phyloP scores from a whole-genome alignment of 1,140 invertebrate species.

The Lepidurus packardi region DNA sequence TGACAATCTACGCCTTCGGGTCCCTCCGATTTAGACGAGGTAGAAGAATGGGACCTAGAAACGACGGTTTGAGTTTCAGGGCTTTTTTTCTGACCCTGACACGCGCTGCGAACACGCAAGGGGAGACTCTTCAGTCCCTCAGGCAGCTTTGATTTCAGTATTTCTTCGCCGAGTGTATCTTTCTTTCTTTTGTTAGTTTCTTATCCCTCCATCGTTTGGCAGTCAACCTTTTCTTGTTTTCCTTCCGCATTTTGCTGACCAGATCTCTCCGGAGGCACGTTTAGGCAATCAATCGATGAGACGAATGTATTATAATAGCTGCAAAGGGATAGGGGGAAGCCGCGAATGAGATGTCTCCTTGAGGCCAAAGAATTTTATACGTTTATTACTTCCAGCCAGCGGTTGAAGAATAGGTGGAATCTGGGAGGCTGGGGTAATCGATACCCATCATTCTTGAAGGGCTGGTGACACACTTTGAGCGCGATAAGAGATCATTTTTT shows the following conservation, averaged over 20 bases:
- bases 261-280: not conserved
- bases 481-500: not conserved
- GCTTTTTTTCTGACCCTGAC: not conserved
- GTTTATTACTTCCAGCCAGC: not conserved
- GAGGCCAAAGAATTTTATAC: not conserved
- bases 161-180: not conserved
- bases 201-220: not conserved
- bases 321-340: not conserved
- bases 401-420: too few species aligned
- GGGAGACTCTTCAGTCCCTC: not conserved
- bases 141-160: not conserved
- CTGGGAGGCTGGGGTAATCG: not conserved
- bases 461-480: conserved; percentile 5
- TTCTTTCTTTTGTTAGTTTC: not conserved
- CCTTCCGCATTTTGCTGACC: not conserved
- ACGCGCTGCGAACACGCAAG: not conserved
- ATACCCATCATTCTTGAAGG: not conserved
- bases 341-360: not conserved
- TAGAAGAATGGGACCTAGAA: conserved; percentile 30
- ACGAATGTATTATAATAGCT: not conserved
- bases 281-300: not conserved
- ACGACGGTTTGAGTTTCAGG: conserved; percentile 28
- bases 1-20: conserved; percentile 29
- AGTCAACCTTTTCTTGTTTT: not conserved
- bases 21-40: not conserved